phyloP scores from a whole-genome alignment of 23 tunicate genomes.

The Trididemnum nubilum region DNA sequence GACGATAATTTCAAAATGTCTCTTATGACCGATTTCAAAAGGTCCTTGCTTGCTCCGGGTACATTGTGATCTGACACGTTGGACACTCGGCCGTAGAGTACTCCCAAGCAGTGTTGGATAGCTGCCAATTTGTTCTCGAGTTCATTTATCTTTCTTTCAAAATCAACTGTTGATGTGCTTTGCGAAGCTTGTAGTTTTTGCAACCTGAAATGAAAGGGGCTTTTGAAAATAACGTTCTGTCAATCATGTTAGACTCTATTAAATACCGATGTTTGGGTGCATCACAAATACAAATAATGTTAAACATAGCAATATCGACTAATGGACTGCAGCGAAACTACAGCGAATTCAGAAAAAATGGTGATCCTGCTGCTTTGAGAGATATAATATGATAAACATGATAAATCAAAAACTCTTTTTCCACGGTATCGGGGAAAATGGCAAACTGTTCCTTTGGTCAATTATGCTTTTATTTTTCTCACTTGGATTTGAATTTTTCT shows the following conservation, averaged over 20 bases:
- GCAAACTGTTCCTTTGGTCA: no score
- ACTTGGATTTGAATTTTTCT: slow-evolving; percentile 20
- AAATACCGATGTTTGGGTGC: no score
- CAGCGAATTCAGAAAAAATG: no score
- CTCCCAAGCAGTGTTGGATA: slow-evolving; percentile 49
- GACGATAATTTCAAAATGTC: slow-evolving; percentile 39
- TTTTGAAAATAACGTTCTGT: background rate
- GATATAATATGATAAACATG: no score
- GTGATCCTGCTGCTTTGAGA: no score
- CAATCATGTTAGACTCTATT: no score
- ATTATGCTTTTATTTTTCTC: background rate
- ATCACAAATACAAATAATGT: no score
- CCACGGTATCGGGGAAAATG: no score
- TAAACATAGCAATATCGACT: no score
- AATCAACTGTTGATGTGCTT: background rate
- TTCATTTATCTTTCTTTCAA: slow-evolving; percentile 21
- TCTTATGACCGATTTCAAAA: slow-evolving; percentile 34
- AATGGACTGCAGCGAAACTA: no score
- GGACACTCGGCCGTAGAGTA: slow-evolving; percentile 43
- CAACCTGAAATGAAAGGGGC: slow-evolving; percentile 4
- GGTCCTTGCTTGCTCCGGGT: background rate
- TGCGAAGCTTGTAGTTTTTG: slow-evolving; percentile 11
- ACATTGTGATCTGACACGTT: background rate
- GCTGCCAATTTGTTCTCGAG: slow-evolving; percentile 42
- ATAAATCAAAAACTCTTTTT: no score